phyloP scores from a whole-genome alignment of 2,888 invertebrate species.

The Chloroclystis v-ata region DNA sequence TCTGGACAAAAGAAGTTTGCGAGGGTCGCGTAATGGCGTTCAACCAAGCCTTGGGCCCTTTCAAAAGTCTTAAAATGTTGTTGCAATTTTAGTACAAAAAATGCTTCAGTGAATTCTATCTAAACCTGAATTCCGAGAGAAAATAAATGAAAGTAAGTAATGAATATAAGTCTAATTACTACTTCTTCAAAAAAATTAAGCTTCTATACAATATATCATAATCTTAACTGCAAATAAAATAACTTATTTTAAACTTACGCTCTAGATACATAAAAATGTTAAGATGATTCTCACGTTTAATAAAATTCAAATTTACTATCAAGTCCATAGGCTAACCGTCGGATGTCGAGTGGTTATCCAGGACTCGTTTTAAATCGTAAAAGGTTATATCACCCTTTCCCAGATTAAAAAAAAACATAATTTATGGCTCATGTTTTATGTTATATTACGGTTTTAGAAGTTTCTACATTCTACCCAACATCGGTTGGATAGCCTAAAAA shows the following conservation, averaged over 20 bases:
- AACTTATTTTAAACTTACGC: not conserved
- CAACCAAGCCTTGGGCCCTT: constrained; percentile 1
- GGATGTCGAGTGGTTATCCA: constrained; percentile 49
- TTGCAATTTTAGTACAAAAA: not conserved
- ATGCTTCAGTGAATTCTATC: not conserved
- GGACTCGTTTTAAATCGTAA: constrained; percentile 40
- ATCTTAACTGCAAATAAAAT: too few relatives aligned
- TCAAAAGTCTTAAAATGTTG: not conserved
- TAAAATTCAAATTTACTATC: constrained; percentile 35
- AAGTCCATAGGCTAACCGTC: constrained; percentile 43
- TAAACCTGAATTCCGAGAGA: too few relatives aligned
- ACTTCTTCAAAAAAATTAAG: too few relatives aligned
- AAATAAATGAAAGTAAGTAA: too few relatives aligned
- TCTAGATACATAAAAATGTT: not conserved
- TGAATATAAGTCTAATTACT: too few relatives aligned
- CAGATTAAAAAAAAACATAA: constrained; percentile 16
- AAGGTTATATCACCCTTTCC: constrained; percentile 34
- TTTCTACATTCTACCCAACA: too few relatives aligned
- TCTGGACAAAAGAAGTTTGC: constrained; percentile 3
- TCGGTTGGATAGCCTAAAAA: too few relatives aligned
- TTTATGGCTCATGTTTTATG: constrained; percentile 15
- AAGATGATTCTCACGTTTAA: constrained; percentile 26
- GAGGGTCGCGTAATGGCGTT: constrained; percentile 2
- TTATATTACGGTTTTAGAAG: constrained; percentile 4
- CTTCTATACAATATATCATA: too few relatives aligned